Base-by-base conservation (phyloP, 30 jellyfish, hydroid and myxozoan genomes). In the Phacellophora camtschatica region DNA sequence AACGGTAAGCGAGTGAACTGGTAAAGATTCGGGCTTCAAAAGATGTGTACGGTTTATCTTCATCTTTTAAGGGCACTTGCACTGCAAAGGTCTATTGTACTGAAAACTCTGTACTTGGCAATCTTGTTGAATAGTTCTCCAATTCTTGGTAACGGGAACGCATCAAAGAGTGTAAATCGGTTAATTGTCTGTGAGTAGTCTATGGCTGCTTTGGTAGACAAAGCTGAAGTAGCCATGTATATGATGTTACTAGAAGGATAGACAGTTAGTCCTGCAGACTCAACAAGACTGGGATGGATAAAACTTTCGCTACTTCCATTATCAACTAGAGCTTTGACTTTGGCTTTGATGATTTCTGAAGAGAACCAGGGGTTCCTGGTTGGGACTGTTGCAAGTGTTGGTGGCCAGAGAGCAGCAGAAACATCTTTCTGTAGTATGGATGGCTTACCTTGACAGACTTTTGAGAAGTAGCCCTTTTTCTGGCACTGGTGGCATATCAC, bases 221-320 rank as follows among this genome's bases (percentile, higher is more conserved):
- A 43, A 30, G 79, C 18, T 43, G 94, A 42, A 36, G 94, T 12
- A 46, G 90, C 90, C 90, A 69, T 82, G 58, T 80, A 73, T 18
- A 82, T 78, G 3, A 24, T 43, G 28, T 41, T 36, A 49, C 45
- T 45, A n/a, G 75, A 46, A 11, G 50, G 37, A 28, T 32, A 45
- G 10, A 23, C 59, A 67, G 24, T 69, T 55, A 81, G 41, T 19
- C 66, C 33, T 25, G 68, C 90, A 13, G 34, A 22, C 37, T 69
- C 56, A 18, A 50, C 85, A 12, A 51, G 22, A 45, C 41, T 32
- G 22, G 78, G 76, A 41, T 70, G 76, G 35, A 82, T 82, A 53
- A 68, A 67, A 54, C 66, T 42, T 10, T 80, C 72, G 18, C 76
- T 65, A 49, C 91, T 64, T 37, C 91, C 89, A 66, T 55, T n/a